Evolutionary conservation across 2,797 vertebrate species (phyloP), one percentile per base, ranked within the genome.

Genomic region (Gobionotothen gibberifrons): DNA sequence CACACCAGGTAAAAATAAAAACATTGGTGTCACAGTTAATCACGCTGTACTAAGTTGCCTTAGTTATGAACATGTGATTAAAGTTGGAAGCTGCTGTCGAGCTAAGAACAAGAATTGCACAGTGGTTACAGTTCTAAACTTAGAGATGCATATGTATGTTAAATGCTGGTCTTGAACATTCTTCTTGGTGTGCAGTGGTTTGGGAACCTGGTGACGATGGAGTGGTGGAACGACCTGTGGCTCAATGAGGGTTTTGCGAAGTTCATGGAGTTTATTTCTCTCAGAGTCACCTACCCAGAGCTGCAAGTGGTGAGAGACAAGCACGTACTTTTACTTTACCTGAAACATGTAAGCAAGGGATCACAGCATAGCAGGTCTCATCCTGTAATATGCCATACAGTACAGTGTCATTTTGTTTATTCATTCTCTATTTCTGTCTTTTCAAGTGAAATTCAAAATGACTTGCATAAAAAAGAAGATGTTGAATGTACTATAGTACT

Each of bases 201-300:
- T 87, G 97, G 97, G 49, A 98, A 98, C 89, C 92, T 98, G 68
- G 97, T 99, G 83, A 98, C 97, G 16, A 98, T 98, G 97, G 95
- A 98, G 87, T 98, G 97, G 97, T 98, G 97, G 97, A 97, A 97
- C 55, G 97, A 99, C 83, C 93, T 98, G 71, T 99, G 97, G 97
- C 93, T 98, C 70, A 98, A 98, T 5, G 97, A 98, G 74, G 97
- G 97, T 29, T 98, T 99, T 68, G 97, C 97, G 43, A 97, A 97
- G 60, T 98, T 97, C 77, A 98, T 98, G 97, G 97, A 98, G 87
- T 97, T 93, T 5, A 80, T 98, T 75, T 97, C 97, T 11, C 92
- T 97, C 5, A 92, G 90, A 44, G 67, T 95, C 88, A 96, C 96
- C 71, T 95, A 97, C 79, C 97, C 97, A 68, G 97, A 98, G 63